phyloP scores from a whole-genome alignment of 2,113 vertebrate genomes.

The Antechinus flavipes region DNA sequence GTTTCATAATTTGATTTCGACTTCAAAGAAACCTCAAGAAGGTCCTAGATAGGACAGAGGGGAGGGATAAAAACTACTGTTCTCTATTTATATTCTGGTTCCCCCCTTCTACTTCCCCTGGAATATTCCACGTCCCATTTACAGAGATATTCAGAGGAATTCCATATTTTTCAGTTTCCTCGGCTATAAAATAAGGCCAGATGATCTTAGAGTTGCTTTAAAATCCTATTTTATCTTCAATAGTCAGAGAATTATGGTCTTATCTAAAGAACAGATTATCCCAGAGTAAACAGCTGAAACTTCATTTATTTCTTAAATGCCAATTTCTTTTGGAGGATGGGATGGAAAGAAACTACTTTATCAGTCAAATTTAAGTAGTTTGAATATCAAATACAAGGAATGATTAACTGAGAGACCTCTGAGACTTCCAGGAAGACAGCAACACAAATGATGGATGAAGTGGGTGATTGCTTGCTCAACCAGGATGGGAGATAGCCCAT shows the following conservation, averaged over 20 bases:
- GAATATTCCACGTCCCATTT: not conserved
- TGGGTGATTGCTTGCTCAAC: slow-evolving; percentile 72
- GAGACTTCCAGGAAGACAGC: slow-evolving; percentile 70
- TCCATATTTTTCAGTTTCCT: not conserved
- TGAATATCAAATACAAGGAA: slow-evolving; percentile 62
- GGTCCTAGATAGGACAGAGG: not conserved
- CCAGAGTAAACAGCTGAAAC: not conserved
- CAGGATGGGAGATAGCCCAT: slow-evolving; percentile 67
- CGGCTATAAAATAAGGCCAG: not conserved
- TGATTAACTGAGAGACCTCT: slow-evolving; percentile 26
- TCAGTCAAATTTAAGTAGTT: slow-evolving; percentile 72
- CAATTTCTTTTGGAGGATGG: slow-evolving; percentile 54
- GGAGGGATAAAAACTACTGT: not conserved
- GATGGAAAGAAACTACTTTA: not conserved
- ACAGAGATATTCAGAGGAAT: not conserved
- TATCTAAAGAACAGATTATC: not conserved
- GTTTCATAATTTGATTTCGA: not conserved
- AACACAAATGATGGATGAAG: slow-evolving; percentile 76
- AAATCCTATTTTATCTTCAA: not conserved
- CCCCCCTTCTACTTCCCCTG: too few relatives aligned
- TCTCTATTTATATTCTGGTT: not conserved
- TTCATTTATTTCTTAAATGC: slow-evolving; percentile 27
- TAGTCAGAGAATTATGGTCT: not conserved
- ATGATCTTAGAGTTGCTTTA: not conserved
- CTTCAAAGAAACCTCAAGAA: not conserved